These are phyloP conservation scores for Dipodomys stephensi DNA, from an alignment of 2,113 vertebrate genomes.

Conservation along the genomic window DNA sequence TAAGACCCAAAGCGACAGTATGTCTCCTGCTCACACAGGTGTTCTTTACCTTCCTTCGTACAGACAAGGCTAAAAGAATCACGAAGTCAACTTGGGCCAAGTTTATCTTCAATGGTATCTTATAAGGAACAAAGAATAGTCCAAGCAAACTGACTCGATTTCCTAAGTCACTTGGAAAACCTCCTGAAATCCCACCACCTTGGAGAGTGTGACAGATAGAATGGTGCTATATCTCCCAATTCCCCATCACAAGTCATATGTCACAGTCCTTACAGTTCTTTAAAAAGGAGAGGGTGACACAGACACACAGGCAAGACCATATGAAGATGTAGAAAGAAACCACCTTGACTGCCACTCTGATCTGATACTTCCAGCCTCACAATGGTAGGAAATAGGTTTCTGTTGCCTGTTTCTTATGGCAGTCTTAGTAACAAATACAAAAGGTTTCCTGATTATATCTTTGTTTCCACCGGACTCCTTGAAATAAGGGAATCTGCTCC, in stretches of 20 bases:
- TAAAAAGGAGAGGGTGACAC: background rate
- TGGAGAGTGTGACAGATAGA: background rate
- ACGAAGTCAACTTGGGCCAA: background rate
- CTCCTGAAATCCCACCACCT: background rate
- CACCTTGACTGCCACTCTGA: background rate
- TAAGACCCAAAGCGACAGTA: background rate
- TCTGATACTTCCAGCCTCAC: background rate
- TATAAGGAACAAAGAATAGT: background rate
- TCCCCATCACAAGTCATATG: background rate
- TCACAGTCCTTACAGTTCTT: background rate
- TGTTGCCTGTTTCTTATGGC: background rate
- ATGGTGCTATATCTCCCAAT: background rate
- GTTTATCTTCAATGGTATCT: slow-evolving; percentile 25
- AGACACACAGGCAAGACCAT: background rate
- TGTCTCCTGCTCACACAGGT: background rate
- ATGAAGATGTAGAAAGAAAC: background rate
- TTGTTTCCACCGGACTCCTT: background rate
- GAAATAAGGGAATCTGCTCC: background rate
- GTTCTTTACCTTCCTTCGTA: background rate
- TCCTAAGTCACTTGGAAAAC: background rate
- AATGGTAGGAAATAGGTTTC: background rate
- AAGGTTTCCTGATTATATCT: background rate
- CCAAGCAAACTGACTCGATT: background rate
- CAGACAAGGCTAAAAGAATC: background rate
- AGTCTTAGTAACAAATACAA: background rate